These are phyloP conservation scores for Apostichopus leukothele DNA, from an alignment of 53 echinoderm and acorn worm species.

Conservation along the genomic window DNA sequence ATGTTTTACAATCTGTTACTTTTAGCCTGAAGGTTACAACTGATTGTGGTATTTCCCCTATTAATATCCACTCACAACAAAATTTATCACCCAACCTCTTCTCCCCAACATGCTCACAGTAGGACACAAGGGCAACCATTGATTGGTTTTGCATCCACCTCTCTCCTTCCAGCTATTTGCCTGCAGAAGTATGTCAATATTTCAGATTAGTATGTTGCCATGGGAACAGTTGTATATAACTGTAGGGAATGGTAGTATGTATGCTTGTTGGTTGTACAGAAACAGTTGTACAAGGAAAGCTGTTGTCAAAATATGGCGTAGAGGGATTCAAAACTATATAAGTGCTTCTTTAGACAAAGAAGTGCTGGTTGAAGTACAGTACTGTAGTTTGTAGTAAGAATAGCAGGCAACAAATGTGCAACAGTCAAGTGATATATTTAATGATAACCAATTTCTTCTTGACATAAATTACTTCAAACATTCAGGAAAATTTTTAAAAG, in stretches of 20 bases:
- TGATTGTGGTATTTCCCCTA: neutral
- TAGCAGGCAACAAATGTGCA: too few relatives aligned
- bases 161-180: neutral
- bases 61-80: neutral
- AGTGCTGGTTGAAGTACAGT: too few relatives aligned
- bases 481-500: too few relatives aligned
- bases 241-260: neutral
- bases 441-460: too few relatives aligned
- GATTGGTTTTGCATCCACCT: neutral
- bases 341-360: too few relatives aligned
- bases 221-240: conserved; percentile 17
- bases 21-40: neutral
- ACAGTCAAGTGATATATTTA: too few relatives aligned
- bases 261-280: neutral
- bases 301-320: neutral
- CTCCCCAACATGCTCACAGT: neutral
- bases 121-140: neutral
- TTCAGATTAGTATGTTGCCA: neutral
- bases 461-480: too few relatives aligned
- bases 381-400: too few relatives aligned
- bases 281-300: neutral
- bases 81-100: neutral
- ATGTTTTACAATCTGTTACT: too few relatives aligned
- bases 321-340: too few relatives aligned
- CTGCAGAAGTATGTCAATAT: conserved; percentile 9